These are phyloP conservation scores for Zophobas morio DNA, from an alignment of 1,140 invertebrate species.

Conservation along the genomic window DNA sequence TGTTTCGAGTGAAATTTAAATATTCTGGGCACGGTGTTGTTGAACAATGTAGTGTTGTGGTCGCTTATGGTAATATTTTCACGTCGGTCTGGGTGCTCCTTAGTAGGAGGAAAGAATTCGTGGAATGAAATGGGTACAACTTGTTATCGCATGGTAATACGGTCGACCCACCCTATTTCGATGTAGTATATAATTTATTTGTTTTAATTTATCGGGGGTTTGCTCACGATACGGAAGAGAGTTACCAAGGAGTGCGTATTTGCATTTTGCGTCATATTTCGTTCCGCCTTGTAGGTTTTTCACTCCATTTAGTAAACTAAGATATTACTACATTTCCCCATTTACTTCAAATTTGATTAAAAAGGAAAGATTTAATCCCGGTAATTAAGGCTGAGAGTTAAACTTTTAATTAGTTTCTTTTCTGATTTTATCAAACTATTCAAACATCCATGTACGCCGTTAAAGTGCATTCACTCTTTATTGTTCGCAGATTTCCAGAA, in stretches of 20 bases:
- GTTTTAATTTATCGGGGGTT: not conserved
- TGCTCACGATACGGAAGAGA: not conserved
- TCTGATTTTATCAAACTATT: slow-evolving; percentile 32
- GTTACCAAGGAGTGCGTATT: slow-evolving; percentile 6
- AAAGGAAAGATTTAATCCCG: slow-evolving; percentile 31
- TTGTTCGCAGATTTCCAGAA: slow-evolving; percentile 15
- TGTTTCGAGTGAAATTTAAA: slow-evolving; percentile 31
- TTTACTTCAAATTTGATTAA: slow-evolving; percentile 37
- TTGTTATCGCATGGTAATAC: slow-evolving; percentile 32
- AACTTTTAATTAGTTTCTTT: slow-evolving; percentile 36
- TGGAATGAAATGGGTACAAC: slow-evolving; percentile 39
- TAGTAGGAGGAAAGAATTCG: slow-evolving; percentile 39
- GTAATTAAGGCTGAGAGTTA: slow-evolving; percentile 35
- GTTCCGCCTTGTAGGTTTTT: slow-evolving; percentile 39
- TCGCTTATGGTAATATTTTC: slow-evolving; percentile 37
- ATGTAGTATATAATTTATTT: slow-evolving; percentile 8
- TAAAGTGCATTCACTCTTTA: slow-evolving; percentile 24
- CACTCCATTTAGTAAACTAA: slow-evolving; percentile 42
- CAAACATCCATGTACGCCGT: slow-evolving; percentile 15
- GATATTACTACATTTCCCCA: slow-evolving; percentile 39
- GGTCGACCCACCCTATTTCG: not conserved
- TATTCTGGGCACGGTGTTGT: slow-evolving; percentile 23
- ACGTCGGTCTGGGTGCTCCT: slow-evolving; percentile 35
- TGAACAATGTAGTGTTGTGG: slow-evolving; percentile 24
- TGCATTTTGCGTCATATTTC: slow-evolving; percentile 43